Percentiles rank a stretch among this genome's conserved stretches.
phyloP scores from a whole-genome alignment of 2,113 vertebrate genomes.

The Sinocyclocheilus grahami region DNA sequence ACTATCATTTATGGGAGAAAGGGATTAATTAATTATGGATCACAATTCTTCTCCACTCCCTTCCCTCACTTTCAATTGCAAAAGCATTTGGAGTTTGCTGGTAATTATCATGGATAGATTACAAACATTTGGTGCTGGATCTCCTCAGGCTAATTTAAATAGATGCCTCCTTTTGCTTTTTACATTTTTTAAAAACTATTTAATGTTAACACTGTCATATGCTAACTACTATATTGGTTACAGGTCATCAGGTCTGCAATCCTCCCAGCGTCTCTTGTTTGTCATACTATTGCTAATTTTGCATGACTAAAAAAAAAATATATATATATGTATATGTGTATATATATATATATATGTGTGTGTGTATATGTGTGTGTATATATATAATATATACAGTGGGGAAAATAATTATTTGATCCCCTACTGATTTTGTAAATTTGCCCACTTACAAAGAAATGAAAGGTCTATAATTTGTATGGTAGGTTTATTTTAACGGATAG shows the following conservation, averaged over 20 bases:
- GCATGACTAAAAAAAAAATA: background rate
- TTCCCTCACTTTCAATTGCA: conserved; percentile 33
- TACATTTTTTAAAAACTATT: background rate
- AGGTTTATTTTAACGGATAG: too few species aligned
- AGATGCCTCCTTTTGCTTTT: background rate
- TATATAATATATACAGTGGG: too few species aligned
- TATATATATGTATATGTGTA: background rate
- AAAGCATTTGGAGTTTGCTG: conserved; percentile 35
- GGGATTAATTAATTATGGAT: conserved; percentile 37
- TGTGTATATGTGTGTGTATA: too few species aligned
- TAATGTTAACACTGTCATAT: conserved; percentile 4
- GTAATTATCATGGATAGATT: conserved; percentile 25
- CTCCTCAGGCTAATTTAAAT: conserved; percentile 15
- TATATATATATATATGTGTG: too few species aligned
- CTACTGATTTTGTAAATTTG: too few species aligned
- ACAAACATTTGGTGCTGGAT: conserved; percentile 23
- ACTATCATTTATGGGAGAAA: conserved; percentile 33
- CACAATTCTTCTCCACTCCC: conserved; percentile 10
- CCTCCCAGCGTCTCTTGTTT: background rate
- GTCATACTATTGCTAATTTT: background rate
- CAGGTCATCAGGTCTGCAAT: background rate
- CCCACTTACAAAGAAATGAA: too few species aligned
- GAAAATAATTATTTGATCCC: too few species aligned
- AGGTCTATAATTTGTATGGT: too few species aligned
- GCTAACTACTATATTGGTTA: background rate